Base-by-base conservation (phyloP, 2,888 invertebrate species). In the Polymixis lichenea region DNA sequence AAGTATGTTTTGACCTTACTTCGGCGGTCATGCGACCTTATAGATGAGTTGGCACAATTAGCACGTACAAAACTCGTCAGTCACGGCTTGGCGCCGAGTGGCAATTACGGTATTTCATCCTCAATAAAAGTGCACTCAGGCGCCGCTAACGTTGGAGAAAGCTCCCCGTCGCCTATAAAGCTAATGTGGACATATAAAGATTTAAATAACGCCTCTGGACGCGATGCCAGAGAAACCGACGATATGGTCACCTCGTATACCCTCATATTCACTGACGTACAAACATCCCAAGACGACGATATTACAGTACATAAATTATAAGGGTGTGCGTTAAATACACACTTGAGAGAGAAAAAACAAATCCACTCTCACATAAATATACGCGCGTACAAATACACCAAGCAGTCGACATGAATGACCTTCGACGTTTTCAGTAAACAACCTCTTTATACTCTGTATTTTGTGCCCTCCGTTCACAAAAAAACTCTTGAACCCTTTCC, bases 101-200 rank as follows among this genome's bases (percentile, higher is more conserved):
- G 93, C 95, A 95, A 95, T 95, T 95, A 95, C 93, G 92, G 92
- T 94, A 95, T 95, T 95, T 95, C 94, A 95, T 94, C 94, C 94
- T 92, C 94, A 94, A 95, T 95, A 95, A 95, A 95, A 95, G 93
- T 95, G 95, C 95, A 95, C 95, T 95, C 93, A 91, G 93, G 92
- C 93, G 92, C 91, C 93, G 91, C 92, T 91, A 92, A 92, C 91
- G 90, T 90, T 90, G 91, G 91, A 92, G 93, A 92, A 93, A 93
- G 92, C 94, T 94, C 93, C 93, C 92, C 87, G 92, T 87, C 88
- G 93, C 90, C 94, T 94, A 95, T 95, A 95, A 95, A 95, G 93
- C 94, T 95, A 95, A 95, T 95, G 95, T 94, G 93, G 91, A 94
- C 93, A 90, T 94, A 95, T 95, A 95, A 95, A 95, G 93, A 95